A percentile compares a stretch with the other conserved stretches of the same genome.
These are phyloP conservation scores for Mechanitis mazaeus DNA, from an alignment of 2,888 invertebrate genomes.

Conservation along the genomic window DNA sequence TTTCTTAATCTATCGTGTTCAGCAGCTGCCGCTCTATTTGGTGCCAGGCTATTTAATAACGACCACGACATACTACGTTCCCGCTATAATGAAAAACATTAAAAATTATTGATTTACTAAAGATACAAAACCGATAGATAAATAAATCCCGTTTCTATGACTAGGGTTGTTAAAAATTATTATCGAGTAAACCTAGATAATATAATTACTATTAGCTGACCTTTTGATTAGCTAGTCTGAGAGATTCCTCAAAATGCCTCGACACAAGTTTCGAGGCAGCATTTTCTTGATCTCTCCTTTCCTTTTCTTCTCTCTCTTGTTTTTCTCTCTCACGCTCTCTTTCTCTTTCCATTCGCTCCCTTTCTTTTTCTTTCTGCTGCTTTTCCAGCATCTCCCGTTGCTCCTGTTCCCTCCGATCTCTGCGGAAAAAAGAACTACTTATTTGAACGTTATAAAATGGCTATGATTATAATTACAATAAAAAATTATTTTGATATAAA, in stretches of 20 bases:
- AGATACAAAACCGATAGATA: not conserved
- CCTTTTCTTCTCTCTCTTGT: slow-evolving; percentile 73
- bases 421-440: slow-evolving; percentile 44
- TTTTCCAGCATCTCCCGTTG: slow-evolving; percentile 80
- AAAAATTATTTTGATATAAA: too few relatives aligned
- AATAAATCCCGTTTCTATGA: not conserved
- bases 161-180: not conserved
- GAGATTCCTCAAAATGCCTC: slow-evolving; percentile 93
- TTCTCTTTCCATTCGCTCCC: slow-evolving; percentile 80
- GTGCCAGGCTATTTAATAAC: slow-evolving; percentile 72
- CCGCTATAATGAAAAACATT: slow-evolving; percentile 52
- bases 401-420: slow-evolving; percentile 71
- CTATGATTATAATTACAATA: not conserved
- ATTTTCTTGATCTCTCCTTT: slow-evolving; percentile 79
- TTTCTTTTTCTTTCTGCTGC: slow-evolving; percentile 81
- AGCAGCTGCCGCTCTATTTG: slow-evolving; percentile 47
- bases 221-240: slow-evolving; percentile 86
- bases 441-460: not conserved
- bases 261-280: slow-evolving; percentile 89
- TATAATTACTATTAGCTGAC: slow-evolving; percentile 52
- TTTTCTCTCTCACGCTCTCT: slow-evolving; percentile 76
- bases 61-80: slow-evolving; percentile 76
- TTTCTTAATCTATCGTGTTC: slow-evolving; percentile 51
- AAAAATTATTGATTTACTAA: slow-evolving; percentile 9
- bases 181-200: slow-evolving; percentile 9